Percentiles rank a stretch among this genome's conserved stretches.
phyloP scores from a whole-genome alignment of 2,113 vertebrate genomes.

The Arenaria interpres region DNA sequence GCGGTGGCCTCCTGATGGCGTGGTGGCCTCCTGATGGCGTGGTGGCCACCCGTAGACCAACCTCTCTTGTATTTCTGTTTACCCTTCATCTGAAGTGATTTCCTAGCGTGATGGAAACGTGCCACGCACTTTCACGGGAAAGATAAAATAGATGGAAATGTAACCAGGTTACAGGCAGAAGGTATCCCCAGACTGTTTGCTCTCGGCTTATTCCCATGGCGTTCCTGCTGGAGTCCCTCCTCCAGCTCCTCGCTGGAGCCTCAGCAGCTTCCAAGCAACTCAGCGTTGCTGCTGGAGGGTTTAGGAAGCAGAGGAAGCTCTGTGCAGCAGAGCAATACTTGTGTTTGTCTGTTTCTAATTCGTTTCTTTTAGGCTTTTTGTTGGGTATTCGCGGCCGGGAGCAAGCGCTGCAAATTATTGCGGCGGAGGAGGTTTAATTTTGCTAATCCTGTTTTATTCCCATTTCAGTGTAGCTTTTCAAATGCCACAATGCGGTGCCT shows the following conservation, averaged over 20 bases:
- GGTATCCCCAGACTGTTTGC: background rate
- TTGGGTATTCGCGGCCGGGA: background rate
- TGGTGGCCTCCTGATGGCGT: background rate
- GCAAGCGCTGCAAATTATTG: background rate
- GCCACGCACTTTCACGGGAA: background rate
- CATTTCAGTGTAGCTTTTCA: background rate
- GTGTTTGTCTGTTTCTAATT: background rate
- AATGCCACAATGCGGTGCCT: background rate
- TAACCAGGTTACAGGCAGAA: background rate
- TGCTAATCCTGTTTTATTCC: slow-evolving; percentile 36
- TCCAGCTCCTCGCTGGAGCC: background rate
- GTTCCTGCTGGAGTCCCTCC: background rate
- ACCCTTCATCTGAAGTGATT: background rate
- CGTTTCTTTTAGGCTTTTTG: background rate
- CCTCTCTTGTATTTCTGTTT: background rate
- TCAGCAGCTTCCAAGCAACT: background rate
- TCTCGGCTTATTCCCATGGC: background rate
- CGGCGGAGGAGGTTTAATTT: background rate
- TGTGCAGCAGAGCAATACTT: background rate
- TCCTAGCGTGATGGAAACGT: background rate
- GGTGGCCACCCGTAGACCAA: background rate
- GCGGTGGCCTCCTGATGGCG: fast-evolving
- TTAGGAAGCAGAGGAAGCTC: background rate
- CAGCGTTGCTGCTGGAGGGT: background rate
- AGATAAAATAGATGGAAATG: background rate